These are phyloP conservation scores for Cheirogaleus medius DNA, from an alignment of 2,113 vertebrate species.

Conservation along the genomic window DNA sequence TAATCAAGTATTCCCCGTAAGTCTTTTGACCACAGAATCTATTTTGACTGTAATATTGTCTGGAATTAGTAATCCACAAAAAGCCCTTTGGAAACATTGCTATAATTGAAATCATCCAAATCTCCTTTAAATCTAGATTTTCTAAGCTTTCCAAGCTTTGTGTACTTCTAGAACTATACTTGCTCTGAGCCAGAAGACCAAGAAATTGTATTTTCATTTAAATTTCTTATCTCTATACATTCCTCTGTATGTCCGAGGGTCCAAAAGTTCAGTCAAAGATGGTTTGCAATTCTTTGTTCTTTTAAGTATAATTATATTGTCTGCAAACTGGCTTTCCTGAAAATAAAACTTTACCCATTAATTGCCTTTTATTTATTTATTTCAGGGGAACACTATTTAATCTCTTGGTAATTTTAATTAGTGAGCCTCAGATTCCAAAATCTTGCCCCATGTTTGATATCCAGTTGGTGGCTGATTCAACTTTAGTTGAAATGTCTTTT, in stretches of 20 bases:
- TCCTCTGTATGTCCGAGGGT: background rate
- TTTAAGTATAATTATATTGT: background rate
- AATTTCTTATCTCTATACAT: background rate
- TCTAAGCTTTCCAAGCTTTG: background rate
- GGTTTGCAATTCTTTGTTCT: background rate
- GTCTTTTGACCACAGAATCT: background rate
- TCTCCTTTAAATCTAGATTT: background rate
- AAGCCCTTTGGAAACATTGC: slow-evolving; percentile 5
- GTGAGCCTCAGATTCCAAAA: slow-evolving; percentile 68
- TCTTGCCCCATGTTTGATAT: slow-evolving; percentile 40
- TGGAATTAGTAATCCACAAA: slow-evolving; percentile 5
- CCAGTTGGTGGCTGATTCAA: slow-evolving; percentile 38
- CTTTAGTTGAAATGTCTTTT: slow-evolving; percentile 47
- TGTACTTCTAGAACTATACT: background rate
- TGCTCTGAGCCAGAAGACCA: background rate
- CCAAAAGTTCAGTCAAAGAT: background rate
- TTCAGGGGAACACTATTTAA: slow-evolving; percentile 68
- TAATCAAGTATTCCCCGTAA: background rate
- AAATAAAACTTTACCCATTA: slow-evolving; percentile 16
- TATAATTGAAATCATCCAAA: background rate
- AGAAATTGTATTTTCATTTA: slow-evolving; percentile 26
- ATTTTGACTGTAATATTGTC: background rate
- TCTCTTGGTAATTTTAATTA: slow-evolving; percentile 75
- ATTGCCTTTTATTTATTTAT: slow-evolving; percentile 47
- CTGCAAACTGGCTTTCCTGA: background rate